Evolutionary conservation across 2,888 invertebrate genomes (phyloP), one percentile per base, ranked within the genome.

Genomic region (Dolomedes plantarius): DNA sequence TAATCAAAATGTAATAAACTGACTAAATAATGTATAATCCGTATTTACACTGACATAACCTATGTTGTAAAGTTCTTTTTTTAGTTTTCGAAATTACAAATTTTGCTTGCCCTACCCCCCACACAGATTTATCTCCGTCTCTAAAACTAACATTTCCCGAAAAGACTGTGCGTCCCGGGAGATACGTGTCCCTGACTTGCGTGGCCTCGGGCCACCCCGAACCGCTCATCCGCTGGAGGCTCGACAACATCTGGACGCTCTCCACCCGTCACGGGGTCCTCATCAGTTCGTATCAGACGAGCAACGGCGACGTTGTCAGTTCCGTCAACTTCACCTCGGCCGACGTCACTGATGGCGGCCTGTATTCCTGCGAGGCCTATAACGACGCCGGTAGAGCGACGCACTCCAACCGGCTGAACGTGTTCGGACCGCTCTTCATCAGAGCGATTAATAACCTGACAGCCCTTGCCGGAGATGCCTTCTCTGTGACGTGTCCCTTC

Each of bases 111-210:
- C n/a, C n/a, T n/a, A n/a, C n/a, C n/a, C n/a, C 36, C 9, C 6
- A 36, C 9, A 5, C 36, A 92, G 92, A 92, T 71, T 89, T 91
- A 3, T 89, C 90, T 32, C 92, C 92, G 13, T 85, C 89, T 2
- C 88, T 91, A 27, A 86, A 90, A 16, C 90, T 85, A 13, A 87
- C 88, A 6, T 90, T 90, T 68, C 82, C 83, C 0, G 89, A 89
- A 69, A 87, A 89, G 69, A 89, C 89, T 7, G 88, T 89, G 11
- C 85, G 89, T 31, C 87, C 88, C 1, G 89, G 89, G 16, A 77
- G 82, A 39, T 86, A 77, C 16, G 85, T 89, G 1, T 88, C 89
- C 1, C 41, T 89, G 27, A 82, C 79, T 0, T 89, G 89, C 73
- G 69, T 88, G 9, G 88, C 89, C 27, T 81, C 81, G 7, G 89